phyloP scores from a whole-genome alignment of 2,113 vertebrate genomes.

The Tapirus terrestris region DNA sequence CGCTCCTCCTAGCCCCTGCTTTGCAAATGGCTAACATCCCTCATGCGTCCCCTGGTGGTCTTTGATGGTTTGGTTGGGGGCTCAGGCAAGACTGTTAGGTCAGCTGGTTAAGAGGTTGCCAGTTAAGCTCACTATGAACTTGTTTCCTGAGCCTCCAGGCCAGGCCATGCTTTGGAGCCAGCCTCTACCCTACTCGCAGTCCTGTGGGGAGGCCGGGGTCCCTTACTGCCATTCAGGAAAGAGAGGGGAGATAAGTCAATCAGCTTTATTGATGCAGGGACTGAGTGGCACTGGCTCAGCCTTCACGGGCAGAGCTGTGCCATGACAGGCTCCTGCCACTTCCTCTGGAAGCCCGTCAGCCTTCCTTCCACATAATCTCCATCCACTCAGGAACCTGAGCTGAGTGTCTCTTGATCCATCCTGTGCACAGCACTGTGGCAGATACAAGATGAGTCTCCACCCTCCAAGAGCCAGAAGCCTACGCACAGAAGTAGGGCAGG shows the following conservation, averaged over 20 bases:
- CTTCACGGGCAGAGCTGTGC: background rate
- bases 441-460: background rate
- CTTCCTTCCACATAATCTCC: background rate
- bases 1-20: background rate
- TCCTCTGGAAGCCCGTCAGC: background rate
- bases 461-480: background rate
- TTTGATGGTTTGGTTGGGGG: background rate
- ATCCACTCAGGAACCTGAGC: background rate
- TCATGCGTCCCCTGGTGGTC: background rate
- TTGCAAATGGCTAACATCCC: background rate
- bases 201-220: background rate
- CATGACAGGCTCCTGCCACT: background rate
- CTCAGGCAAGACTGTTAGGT: background rate
- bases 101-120: background rate
- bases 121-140: background rate
- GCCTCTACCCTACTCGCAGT: fast-evolving
- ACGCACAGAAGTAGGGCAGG: background rate
- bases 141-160: background rate
- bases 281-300: background rate
- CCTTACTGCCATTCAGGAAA: background rate
- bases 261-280: background rate
- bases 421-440: background rate
- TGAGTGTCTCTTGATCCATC: background rate
- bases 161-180: background rate
- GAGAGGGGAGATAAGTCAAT: background rate